Evolutionary conservation across 2,797 vertebrate genomes (phyloP).

Genomic region (Hemitrygon akajei): DNA sequence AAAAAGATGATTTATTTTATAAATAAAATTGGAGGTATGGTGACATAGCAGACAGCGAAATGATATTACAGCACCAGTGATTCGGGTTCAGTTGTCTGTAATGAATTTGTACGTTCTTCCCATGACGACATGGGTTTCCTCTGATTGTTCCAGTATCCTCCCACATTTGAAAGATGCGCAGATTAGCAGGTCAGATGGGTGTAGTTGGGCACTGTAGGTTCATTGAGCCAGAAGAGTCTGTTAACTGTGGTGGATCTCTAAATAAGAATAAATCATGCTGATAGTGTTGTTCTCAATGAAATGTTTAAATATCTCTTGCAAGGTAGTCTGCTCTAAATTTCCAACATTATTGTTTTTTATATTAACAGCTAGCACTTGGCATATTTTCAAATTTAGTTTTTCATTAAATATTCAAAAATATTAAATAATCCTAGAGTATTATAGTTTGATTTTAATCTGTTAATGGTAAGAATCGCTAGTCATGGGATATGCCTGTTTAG

Average conservation of each 20-base stretch:
- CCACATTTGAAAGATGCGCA: too few species aligned
- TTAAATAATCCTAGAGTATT: background rate
- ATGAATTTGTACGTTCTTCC: too few species aligned
- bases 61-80: too few species aligned
- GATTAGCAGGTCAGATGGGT: too few species aligned
- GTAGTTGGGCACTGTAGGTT: too few species aligned
- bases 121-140: too few species aligned
- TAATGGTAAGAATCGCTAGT: background rate
- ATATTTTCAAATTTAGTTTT: background rate
- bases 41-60: too few species aligned
- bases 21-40: background rate
- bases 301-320: background rate
- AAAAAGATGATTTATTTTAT: background rate
- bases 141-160: too few species aligned
- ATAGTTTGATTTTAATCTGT: background rate
- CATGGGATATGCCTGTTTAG: background rate
- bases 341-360: background rate
- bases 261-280: too few species aligned
- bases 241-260: too few species aligned
- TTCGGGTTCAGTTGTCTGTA: too few species aligned
- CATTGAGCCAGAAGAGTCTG: too few species aligned
- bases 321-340: background rate
- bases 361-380: background rate
- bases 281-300: background rate
- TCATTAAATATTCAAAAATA: background rate